phyloP scores from a whole-genome alignment of 2,797 vertebrate genomes.

The Pseudomugil tenellus region DNA sequence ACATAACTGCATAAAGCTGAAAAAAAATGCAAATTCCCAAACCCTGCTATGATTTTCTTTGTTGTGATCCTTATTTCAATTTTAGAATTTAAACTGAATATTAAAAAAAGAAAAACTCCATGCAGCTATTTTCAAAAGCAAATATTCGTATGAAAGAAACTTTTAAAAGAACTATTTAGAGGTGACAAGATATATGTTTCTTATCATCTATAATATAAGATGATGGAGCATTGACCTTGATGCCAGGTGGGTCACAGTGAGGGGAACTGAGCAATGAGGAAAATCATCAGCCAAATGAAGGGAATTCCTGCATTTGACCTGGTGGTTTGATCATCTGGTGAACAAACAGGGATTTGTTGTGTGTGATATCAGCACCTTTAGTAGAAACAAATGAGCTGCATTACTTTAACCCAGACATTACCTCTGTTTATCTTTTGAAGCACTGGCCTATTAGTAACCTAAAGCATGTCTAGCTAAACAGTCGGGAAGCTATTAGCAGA shows the following conservation, averaged over 20 bases:
- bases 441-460: conserved; percentile 42
- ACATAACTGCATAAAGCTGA: too few relatives aligned
- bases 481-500: conserved; percentile 47
- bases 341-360: conserved; percentile 32
- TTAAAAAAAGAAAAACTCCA: too few relatives aligned
- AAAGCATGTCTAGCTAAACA: conserved; percentile 31
- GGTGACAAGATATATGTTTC: background rate
- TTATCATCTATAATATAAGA: conserved; percentile 16
- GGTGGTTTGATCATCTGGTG: conserved; percentile 41
- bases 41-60: conserved; percentile 4
- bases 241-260: conserved; percentile 10
- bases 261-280: conserved; percentile 23
- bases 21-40: too few relatives aligned
- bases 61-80: conserved; percentile 26
- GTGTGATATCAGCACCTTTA: conserved; percentile 3
- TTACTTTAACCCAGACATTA: conserved; percentile 61
- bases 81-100: conserved; percentile 13
- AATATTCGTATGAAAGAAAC: conserved; percentile 7
- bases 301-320: conserved; percentile 10
- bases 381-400: conserved; percentile 32
- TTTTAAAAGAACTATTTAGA: background rate
- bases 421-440: conserved; percentile 50
- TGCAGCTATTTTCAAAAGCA: too few relatives aligned
- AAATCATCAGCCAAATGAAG: conserved; percentile 10
- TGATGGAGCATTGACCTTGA: conserved; percentile 25